Conservation (phyloP, 2,888 invertebrate genomes). For the Oscheius sp. region DNA sequence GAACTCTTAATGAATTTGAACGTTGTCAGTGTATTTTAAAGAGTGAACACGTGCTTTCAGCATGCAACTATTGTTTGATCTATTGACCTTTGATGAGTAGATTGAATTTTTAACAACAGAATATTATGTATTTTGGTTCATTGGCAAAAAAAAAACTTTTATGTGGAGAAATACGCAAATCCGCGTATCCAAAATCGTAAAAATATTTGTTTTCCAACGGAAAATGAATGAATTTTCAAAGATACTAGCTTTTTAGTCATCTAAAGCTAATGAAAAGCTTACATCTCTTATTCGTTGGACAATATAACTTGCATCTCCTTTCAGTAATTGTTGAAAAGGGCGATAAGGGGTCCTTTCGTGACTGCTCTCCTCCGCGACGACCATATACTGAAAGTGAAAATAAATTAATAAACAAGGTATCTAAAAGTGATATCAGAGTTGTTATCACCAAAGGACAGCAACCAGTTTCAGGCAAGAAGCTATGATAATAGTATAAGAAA, state of each 20-base stretch:
- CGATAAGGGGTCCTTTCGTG: neutral
- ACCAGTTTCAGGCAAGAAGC: conserved; percentile 13
- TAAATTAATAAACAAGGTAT: neutral
- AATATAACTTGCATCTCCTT: neutral
- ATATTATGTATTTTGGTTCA: neutral
- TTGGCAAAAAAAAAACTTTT: too few relatives aligned
- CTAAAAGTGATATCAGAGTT: conserved; percentile 8
- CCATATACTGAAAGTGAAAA: conserved; percentile 16
- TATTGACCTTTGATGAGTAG: conserved; percentile 14
- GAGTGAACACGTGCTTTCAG: neutral
- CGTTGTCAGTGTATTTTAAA: neutral
- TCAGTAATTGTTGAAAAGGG: conserved; percentile 22
- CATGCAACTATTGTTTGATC: neutral
- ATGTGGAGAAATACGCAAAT: too few relatives aligned
- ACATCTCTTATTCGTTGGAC: conserved; percentile 6
- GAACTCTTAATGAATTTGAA: too few relatives aligned
- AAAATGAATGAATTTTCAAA: too few relatives aligned
- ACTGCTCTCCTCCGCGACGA: neutral
- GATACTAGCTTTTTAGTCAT: neutral
- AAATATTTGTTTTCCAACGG: too few relatives aligned
- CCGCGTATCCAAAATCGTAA: too few relatives aligned
- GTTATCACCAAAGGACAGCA: conserved; percentile 12
- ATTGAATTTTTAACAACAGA: neutral
- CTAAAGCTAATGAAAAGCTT: neutral
- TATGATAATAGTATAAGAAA: neutral